Evolutionary conservation across 2,797 vertebrate species (phyloP), one percentile per base, ranked within the genome.

Genomic region (Choloepus didactylus): DNA sequence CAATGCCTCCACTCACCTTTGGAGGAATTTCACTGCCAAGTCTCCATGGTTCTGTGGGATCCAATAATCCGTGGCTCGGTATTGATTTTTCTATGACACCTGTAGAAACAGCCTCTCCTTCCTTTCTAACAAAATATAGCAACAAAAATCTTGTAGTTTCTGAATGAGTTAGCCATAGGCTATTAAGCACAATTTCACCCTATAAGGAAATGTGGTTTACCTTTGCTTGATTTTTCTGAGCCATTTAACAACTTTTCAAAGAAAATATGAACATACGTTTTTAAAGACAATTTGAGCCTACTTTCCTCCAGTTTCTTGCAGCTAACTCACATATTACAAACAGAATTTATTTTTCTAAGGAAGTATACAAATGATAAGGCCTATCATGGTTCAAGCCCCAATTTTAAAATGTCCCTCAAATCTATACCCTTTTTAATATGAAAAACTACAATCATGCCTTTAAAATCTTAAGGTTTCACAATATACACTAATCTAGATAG

Each of bases 21-120:
- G 73, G 44, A 97, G 95, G 77, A 93, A 98, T 97, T 97, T 98
- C 95, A 96, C 95, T 94, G 95, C 44, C 97, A 64, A 98, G 96
- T 72, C 96, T 97, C 89, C 95, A 89, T 82, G 96, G 95, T 97
- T 98, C 97, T 85, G 60, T 49, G 59, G 80, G 95, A 96, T 98
- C 95, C 96, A 98, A 93, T 87, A 98, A 96, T 92, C 98, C 75
- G 29, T 98, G 97, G 87, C 96, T 96, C 83, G 81, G 93, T 87
- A 98, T 92, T 76, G 97, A 96, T 96, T 98, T 95, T 95, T 96
- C 93, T 96, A 95, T 97, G 89, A 97, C 96, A 97, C 96, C 96
- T 98, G 92, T 97, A 96, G 97, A 98, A 96, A 97, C 89, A 96
- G 97, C 90, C 82, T 98, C 89, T 96, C 97, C 94, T 97, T 98